Conservation (phyloP, 2,113 vertebrate species). For the Rousettus leschenaultii region DNA sequence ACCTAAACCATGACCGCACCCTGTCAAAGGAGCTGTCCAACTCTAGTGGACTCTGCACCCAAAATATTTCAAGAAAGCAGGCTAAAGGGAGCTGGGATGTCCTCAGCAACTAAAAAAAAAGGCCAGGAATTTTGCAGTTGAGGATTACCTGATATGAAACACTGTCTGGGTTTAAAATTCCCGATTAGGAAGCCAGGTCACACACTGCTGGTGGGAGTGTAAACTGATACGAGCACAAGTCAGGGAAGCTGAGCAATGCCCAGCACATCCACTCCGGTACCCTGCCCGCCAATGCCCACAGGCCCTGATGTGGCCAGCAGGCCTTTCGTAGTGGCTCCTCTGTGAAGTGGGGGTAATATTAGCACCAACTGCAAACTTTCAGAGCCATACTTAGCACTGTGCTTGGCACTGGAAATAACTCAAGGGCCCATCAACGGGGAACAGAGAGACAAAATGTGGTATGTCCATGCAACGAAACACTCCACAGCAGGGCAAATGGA, state of each 20-base stretch:
- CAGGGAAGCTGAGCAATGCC: not conserved
- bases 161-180: not conserved
- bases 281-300: not conserved
- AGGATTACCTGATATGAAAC: not conserved
- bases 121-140: not conserved
- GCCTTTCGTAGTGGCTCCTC: not conserved
- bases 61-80: not conserved
- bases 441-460: not conserved
- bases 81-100: not conserved
- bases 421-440: not conserved
- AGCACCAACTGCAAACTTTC: too few relatives aligned
- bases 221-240: not conserved
- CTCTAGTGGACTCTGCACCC: too few relatives aligned
- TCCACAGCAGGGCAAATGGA: not conserved
- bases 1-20: accelerated
- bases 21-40: not conserved
- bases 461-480: not conserved
- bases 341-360: not conserved
- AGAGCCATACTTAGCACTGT: too few relatives aligned
- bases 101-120: not conserved
- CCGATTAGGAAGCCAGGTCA: not conserved
- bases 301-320: not conserved
- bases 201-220: not conserved
- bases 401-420: not conserved
- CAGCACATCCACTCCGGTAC: not conserved